phyloP scores from a whole-genome alignment of 1,140 invertebrate species.

The Dendrolimus kikuchii region DNA sequence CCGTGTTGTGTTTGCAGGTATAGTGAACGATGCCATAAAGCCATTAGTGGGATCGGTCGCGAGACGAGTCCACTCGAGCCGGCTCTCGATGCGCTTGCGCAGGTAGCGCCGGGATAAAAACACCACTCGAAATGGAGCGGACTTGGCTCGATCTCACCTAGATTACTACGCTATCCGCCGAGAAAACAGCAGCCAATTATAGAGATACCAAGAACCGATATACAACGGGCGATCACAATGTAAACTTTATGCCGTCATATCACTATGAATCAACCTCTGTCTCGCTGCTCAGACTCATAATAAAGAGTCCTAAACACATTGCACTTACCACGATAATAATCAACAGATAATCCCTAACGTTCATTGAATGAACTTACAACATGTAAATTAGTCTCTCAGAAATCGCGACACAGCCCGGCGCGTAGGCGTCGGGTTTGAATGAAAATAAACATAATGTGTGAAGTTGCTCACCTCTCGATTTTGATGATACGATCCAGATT shows the following conservation, averaged over 20 bases:
- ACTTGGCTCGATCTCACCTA: constrained; percentile 54
- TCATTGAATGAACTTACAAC: constrained; percentile 64
- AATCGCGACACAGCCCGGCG: constrained; percentile 57
- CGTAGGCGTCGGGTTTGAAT: constrained; percentile 62
- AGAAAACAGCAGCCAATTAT: constrained; percentile 20
- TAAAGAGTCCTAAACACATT: constrained; percentile 43
- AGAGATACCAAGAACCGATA: constrained; percentile 10
- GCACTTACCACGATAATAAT: constrained; percentile 48
- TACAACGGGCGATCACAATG: constrained; percentile 12
- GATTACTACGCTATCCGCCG: constrained; percentile 45
- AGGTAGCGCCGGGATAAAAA: constrained; percentile 69
- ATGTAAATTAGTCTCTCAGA: constrained; percentile 67
- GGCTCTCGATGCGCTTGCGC: constrained; percentile 15
- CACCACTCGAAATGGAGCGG: constrained; percentile 60
- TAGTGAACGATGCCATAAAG: constrained; percentile 8
- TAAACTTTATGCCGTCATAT: constrained; percentile 11
- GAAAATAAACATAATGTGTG: constrained; percentile 55
- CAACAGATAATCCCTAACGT: constrained; percentile 49
- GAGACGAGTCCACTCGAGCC: constrained; percentile 26
- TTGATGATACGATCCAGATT: constrained; percentile 65
- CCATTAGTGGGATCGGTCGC: constrained; percentile 44
- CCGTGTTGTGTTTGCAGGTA: no score
- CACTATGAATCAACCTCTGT: constrained; percentile 35
- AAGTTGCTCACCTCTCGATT: constrained; percentile 57
- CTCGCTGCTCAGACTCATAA: constrained; percentile 21